A percentile compares a stretch with the other conserved stretches of the same genome.
phyloP scores from a whole-genome alignment of 2,113 vertebrate species.

The Fulica atra region DNA sequence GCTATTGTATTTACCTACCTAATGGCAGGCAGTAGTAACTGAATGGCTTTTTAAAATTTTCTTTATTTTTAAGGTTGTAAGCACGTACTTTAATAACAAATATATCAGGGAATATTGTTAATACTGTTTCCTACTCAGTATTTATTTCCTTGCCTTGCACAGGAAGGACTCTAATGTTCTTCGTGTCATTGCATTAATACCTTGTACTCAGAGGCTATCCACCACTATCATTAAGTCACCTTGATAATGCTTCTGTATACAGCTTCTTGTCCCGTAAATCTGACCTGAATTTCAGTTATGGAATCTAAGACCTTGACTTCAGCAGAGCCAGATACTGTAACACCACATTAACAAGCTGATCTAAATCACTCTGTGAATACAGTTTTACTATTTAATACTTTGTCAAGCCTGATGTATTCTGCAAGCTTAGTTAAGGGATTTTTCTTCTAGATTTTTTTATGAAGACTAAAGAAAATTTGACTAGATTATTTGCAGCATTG shows the following conservation, averaged over 20 bases:
- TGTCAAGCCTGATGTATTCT: neutral
- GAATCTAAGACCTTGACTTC: neutral
- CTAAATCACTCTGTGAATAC: neutral
- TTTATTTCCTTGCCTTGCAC: neutral
- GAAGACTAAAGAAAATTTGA: neutral
- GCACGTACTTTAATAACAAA: neutral
- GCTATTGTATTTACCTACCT: neutral
- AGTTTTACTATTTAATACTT: neutral
- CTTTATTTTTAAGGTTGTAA: neutral
- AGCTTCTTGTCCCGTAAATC: neutral
- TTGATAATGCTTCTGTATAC: neutral
- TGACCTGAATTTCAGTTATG: neutral
- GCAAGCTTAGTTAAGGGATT: neutral
- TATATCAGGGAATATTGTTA: neutral
- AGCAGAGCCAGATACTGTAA: neutral
- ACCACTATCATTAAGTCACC: neutral
- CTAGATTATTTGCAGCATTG: neutral
- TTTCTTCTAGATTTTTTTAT: neutral
- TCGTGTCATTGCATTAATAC: neutral
- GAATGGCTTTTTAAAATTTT: neutral
- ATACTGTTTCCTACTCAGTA: neutral
- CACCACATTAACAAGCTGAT: accelerated
- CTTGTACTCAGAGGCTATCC: neutral
- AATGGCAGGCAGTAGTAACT: neutral
- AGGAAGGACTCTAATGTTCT: neutral